phyloP scores from a whole-genome alignment of 2,888 invertebrate genomes.

The Osmoderma eremita region DNA sequence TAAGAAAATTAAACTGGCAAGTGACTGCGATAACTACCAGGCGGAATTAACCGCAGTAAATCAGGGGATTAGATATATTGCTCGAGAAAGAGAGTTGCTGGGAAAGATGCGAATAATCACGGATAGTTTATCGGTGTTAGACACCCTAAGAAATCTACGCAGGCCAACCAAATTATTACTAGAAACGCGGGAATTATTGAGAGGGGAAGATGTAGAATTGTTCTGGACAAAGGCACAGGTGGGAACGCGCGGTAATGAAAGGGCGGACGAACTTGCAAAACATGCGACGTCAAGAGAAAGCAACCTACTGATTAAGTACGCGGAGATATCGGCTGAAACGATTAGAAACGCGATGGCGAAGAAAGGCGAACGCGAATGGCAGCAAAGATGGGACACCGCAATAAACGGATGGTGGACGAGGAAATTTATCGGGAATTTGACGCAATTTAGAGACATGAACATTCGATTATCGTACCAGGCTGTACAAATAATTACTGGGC shows the following conservation, averaged over 20 bases:
- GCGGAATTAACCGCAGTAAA: constrained; percentile 15
- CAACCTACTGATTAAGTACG: background rate
- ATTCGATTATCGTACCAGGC: constrained; percentile 17
- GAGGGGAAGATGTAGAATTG: background rate
- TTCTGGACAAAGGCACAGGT: constrained; percentile 5
- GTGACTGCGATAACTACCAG: no score
- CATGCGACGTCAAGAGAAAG: background rate
- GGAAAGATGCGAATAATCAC: background rate
- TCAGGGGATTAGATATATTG: background rate
- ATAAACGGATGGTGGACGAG: constrained; percentile 3
- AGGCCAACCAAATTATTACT: background rate
- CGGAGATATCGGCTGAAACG: background rate
- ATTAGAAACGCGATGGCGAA: background rate
- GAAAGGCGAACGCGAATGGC: background rate
- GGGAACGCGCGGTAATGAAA: constrained; percentile 11
- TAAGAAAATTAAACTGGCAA: no score
- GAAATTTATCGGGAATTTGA: background rate
- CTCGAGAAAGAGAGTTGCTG: constrained; percentile 2
- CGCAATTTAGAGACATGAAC: background rate
- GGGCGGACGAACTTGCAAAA: constrained; percentile 14
- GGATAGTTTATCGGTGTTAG: constrained; percentile 7
- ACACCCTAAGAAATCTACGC: background rate
- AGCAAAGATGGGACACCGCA: background rate
- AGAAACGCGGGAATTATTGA: background rate
- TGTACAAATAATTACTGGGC: constrained; percentile 2